Conservation (phyloP, 2,888 invertebrate species). For the Drosophila parthenogenetica region DNA sequence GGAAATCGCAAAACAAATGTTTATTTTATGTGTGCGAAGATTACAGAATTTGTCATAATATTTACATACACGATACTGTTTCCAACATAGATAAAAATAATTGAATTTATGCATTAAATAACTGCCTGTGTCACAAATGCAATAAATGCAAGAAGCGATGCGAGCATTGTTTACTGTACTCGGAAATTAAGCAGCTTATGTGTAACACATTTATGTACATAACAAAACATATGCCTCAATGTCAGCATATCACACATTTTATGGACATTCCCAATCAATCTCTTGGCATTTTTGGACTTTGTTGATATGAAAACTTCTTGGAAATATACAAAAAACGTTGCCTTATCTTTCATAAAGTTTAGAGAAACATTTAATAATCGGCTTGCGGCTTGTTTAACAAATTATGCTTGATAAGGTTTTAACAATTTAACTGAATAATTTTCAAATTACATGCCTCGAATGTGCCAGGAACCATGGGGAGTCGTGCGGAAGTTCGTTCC, state of each 20-base stretch:
- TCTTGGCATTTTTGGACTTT: background rate
- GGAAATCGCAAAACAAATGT: conserved; percentile 34
- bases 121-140: background rate
- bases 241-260: conserved; percentile 15
- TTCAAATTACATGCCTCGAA: conserved; percentile 8
- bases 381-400: conserved; percentile 15
- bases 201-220: background rate
- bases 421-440: conserved; percentile 15
- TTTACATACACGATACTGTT: conserved; percentile 1
- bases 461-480: background rate
- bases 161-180: background rate
- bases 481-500: conserved; percentile 15
- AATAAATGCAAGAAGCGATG: background rate
- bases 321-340: background rate
- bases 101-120: background rate
- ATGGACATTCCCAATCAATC: conserved; percentile 1
- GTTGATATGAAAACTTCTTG: background rate
- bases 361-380: background rate
- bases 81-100: conserved; percentile 5
- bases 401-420: conserved; percentile 31
- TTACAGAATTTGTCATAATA: conserved; percentile 23
- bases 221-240: background rate
- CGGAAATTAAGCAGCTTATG: no score
- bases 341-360: conserved; percentile 4
- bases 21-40: conserved; percentile 26